Base-by-base conservation (phyloP, 2,113 vertebrate genomes). In the Trichechus manatus region DNA sequence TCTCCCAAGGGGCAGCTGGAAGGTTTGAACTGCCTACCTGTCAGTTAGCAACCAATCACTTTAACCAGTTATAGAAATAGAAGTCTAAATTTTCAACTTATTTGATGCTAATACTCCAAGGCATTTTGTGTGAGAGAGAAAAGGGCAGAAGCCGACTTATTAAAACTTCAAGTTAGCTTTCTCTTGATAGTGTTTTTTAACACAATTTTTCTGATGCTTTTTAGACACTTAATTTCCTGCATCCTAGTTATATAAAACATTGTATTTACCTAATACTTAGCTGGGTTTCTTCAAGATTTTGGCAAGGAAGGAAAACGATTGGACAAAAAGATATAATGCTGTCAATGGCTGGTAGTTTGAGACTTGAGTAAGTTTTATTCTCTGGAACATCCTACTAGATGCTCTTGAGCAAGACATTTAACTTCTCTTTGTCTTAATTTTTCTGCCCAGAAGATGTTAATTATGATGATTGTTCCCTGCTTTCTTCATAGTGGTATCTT, bases 71-170 rank as follows among this genome's bases (percentile, higher is more conserved):
- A 15, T 17, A 56, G 50, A 70, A 92, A 93, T n/a, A 82, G 19
- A 94, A 87, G 86, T 66, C 72, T 96, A 53, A 64, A 53, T 83
- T 91, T 89, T 44, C 59, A 74, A 20, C 78, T 87, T 66, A 75
- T 10, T 93, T 95, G 68, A 81, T 87, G 31, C 9, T 66, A 68
- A 75, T 50, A 61, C 14, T 64, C 3, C 3, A 39, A 39, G 25
- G 8, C 33, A 78, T 96, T 93, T 93, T 53, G 10, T 33, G 20
- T 72, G 77, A 87, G 75, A 68, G 5, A 39, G 39, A 36, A 94
- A 87, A 87, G 36, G 70, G 13, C 50, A 68, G 64, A 78, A 42
- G 75, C 82, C 74, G 84, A 93, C 84, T 91, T 75, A 74, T 13
- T 91, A 53, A 82, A 83, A 82, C n/a, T 89, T 90, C 19, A 78